phyloP scores from a whole-genome alignment of 1,140 invertebrate species.

The Sminthurides bifidus region DNA sequence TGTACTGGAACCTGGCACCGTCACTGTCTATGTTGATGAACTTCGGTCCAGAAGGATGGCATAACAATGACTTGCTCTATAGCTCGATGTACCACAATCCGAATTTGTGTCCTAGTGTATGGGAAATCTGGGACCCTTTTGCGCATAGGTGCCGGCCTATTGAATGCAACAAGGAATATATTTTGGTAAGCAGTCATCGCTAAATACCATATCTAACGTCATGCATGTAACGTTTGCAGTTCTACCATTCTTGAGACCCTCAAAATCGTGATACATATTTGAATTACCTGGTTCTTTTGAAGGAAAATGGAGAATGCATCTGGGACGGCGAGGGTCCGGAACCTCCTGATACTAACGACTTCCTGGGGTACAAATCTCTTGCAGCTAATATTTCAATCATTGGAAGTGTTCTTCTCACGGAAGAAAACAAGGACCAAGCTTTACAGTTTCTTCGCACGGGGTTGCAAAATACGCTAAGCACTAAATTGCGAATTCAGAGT shows the following conservation, averaged over 20 bases:
- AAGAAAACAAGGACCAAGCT: too few relatives aligned
- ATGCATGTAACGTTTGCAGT: background rate
- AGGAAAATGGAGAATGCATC: slow-evolving; percentile 1
- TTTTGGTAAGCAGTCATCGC: too few relatives aligned
- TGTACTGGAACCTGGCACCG: background rate
- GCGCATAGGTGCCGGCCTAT: background rate
- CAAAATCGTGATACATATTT: background rate
- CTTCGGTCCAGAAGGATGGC: slow-evolving; percentile 2
- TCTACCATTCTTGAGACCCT: background rate
- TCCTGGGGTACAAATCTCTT: background rate
- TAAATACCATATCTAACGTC: too few relatives aligned
- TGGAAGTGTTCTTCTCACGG: background rate
- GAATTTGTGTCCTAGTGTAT: background rate
- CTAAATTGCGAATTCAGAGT: too few relatives aligned
- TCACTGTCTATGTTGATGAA: background rate
- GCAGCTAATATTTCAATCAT: background rate
- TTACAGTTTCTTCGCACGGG: too few relatives aligned
- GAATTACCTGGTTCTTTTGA: background rate
- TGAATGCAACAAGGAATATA: background rate
- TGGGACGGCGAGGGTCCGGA: background rate
- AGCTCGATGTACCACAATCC: background rate
- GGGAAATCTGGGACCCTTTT: slow-evolving; percentile 4
- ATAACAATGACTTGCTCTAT: background rate
- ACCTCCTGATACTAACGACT: background rate
- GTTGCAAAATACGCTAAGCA: too few relatives aligned